Conservation (phyloP, 2,113 vertebrate species). For the Damaliscus lunatus region DNA sequence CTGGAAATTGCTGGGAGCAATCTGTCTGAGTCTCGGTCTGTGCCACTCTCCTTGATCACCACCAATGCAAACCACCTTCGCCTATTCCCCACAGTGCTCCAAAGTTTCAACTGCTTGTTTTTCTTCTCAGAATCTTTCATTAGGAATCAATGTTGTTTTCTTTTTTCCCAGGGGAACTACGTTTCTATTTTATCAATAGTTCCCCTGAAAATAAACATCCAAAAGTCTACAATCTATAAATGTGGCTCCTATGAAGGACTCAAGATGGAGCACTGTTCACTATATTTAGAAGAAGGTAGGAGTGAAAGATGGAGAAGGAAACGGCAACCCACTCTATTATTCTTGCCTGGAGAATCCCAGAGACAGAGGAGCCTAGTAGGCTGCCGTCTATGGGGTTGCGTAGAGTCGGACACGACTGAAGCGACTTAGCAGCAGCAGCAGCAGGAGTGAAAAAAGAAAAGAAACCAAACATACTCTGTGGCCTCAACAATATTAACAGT, state of each 20-base stretch:
- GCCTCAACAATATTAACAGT: neutral
- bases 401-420: too few relatives aligned
- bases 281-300: neutral
- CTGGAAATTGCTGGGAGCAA: neutral
- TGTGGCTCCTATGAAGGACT: neutral
- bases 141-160: neutral
- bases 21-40: neutral
- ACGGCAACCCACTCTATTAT: too few relatives aligned
- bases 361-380: too few relatives aligned
- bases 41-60: neutral
- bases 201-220: conserved; percentile 14
- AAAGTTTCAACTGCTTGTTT: neutral
- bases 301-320: neutral
- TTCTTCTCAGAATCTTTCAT: neutral
- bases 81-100: neutral
- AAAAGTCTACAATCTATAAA: neutral
- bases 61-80: neutral
- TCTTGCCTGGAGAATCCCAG: too few relatives aligned
- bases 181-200: neutral
- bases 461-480: neutral
- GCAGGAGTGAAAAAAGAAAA: neutral
- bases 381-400: too few relatives aligned
- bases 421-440: too few relatives aligned
- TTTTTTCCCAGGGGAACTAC: conserved; percentile 16
- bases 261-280: neutral